Base-by-base conservation (phyloP, 1,140 invertebrate species). In the Hycleus cichorii region DNA sequence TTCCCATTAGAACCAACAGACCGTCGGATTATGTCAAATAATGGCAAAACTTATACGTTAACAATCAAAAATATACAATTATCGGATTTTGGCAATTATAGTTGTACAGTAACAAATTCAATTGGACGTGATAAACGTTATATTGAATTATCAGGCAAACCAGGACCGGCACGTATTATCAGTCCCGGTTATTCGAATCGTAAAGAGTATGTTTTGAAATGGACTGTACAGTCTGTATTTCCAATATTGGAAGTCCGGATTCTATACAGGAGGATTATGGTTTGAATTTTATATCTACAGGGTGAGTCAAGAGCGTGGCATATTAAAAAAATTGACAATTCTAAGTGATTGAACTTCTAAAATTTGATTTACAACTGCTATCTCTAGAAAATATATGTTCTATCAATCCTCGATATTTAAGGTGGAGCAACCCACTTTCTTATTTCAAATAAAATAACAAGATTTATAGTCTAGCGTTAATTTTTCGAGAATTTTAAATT, bases 61-160 rank as follows among this genome's bases (percentile, higher is more conserved):
- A 76, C 72, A 42, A 75, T 80, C 24, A 65, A 69, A 9, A 74
- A 76, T 58, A 70, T 79, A 8, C 74, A 77, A 46, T 58, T 70
- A 8, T 67, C 73, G 7, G 79, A 80, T 64, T 80, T 79, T 68
- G 78, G 78, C 7, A 78, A 79, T 58, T 80, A 79, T 74, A 86
- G 84, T 59, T 88, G 86, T 65, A 79, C 82, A 24, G 85, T 85
- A 0, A 80, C 84, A 66, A 89, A 89, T 72, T 82, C 78, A 44
- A 76, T 87, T 40, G 86, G 86, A 27, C 75, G 82, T 2, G 81
- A 83, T 2, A 80, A 82, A 38, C 81, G 75, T 53, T 83, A 83
- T 68, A 83, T 85, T 64, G 83, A 84, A 64, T 74, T 85, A 49
- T 82, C 82, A 2, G 84, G 84, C 0, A 78, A 83, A 44, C 84